phyloP scores from a whole-genome alignment of 2,888 invertebrate species.

The Xanthorhoe designata region DNA sequence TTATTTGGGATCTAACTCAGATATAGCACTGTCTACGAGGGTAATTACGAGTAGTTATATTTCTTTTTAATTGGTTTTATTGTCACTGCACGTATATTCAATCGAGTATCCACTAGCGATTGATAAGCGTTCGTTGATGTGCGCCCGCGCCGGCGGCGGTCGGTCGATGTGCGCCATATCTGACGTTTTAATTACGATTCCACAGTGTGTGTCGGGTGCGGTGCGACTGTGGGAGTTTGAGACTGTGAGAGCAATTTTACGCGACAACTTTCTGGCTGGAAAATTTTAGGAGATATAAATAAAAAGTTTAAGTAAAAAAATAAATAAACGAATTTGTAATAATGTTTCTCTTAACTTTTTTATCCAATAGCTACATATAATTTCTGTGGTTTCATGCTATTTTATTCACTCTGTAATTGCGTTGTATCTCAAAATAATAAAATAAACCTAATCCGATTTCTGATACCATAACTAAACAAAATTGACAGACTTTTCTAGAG shows the following conservation, averaged over 20 bases:
- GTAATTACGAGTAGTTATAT: slow-evolving; percentile 11
- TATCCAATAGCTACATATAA: no score
- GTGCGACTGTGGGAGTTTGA: slow-evolving; percentile 42
- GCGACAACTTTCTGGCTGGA: background rate
- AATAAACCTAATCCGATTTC: no score
- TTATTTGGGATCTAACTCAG: background rate
- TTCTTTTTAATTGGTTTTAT: slow-evolving; percentile 1
- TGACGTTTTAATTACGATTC: slow-evolving; percentile 82
- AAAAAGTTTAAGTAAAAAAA: no score
- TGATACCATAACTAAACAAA: no score
- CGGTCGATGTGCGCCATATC: slow-evolving; percentile 65
- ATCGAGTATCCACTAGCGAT: slow-evolving; percentile 17
- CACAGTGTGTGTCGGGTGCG: slow-evolving; percentile 53
- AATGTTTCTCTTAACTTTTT: no score
- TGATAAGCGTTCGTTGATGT: slow-evolving; percentile 56
- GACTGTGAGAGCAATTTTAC: background rate
- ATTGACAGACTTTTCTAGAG: no score
- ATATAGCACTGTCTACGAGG: background rate
- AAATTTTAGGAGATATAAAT: no score
- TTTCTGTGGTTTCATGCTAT: no score
- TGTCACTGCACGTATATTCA: slow-evolving; percentile 13
- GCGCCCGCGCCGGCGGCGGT: slow-evolving; percentile 42
- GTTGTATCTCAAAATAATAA: no score
- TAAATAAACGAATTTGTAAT: no score
- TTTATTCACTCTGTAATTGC: no score